Base-by-base conservation (phyloP, 1,140 invertebrate species). In the Drosophila littoralis region DNA sequence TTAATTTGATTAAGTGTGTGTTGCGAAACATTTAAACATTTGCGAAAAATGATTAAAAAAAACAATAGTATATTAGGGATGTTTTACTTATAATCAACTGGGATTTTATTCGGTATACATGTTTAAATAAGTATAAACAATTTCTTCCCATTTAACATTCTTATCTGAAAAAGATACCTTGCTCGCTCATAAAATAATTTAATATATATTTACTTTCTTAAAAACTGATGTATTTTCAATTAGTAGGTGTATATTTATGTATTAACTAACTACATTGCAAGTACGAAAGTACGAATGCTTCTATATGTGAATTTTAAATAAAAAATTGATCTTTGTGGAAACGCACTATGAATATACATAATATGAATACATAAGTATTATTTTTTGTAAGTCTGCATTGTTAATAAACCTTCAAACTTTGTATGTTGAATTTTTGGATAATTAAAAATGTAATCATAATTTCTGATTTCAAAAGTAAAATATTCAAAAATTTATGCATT, bases 351-450 rank as follows among this genome's bases (percentile, higher is more conserved):
- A 50, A 59, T 17, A 60, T 51, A 48, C 22, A 28, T 28, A 5
- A 28, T 28, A 28, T 28, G 22, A 28, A 28, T 28, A 52, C 35
- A 52, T 50, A 60, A 52, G 52, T 66, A 57, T 48, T 10, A 38
- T 58, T 54, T 69, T 69, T 69, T 70, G 52, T 63, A 42, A 63
- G 9, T 48, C 52, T 52, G 50, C 50, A 60, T 63, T 63, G 50
- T 55, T 70, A 68, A 60, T 28, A 61, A 60, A 69, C 40, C 50
- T 59, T 54, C 17, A 63, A 70, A 22, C 67, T 63, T 46, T 67
- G 65, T 73, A 46, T 67, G 65, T 73, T 68, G 15, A 60, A 67
- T 48, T 40, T 60, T 73, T 73, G 48, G 10, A 63, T 54, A 35
- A 63, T 70, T 63, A 70, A 70, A 70, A 68, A 55, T 15, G 35